Base-by-base conservation (phyloP, 1,140 invertebrate genomes). In the Lordiphosa mommai region DNA sequence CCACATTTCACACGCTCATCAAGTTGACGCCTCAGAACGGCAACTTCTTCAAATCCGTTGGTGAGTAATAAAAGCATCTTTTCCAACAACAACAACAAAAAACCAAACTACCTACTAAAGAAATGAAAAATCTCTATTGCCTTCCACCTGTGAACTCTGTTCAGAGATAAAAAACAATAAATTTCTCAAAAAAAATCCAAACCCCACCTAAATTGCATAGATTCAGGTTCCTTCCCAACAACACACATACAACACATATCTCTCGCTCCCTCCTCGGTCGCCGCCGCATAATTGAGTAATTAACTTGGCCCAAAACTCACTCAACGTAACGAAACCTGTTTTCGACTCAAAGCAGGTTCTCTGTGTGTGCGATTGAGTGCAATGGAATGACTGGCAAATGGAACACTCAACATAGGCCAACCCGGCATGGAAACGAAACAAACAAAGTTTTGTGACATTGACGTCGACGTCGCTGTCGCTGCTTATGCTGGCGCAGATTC, bases 151-250 rank as follows among this genome's bases (percentile, higher is more conserved):
- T 73, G 72, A 80, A 61, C 52, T 71, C 47, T 55, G 57, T 40
- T 20, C 51, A 66, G 66, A 66, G 66, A 74, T 80, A 74, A 80
- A 82, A 80, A 82, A 80, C 76, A 80, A 80, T 80, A 80, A 82
- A 82, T 80, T 61, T 71, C 32, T 70, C 56, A 63, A 20, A 77
- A 69, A 55, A 66, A 50, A 76, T 29, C 29, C 43, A 50, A 76
- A 33, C 29, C 43, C 40, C 17, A 41, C 50, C 73, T 64, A 72
- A 79, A 79, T 72, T 77, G 72, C 67, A 77, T 53, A 58, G 29
- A 41, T 20, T 20, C 20, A 20, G 20, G 33, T 27, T 36, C 36
- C 37, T 23, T 38, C 34, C 20, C 40, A 57, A 34, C 13, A 32
- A 47, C 12, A 29, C 38, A 52, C 57, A 64, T 61, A 46, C 61